Evolutionary conservation across 2,797 vertebrate species (phyloP).

Genomic region (Helicolenus hilgendorfi): DNA sequence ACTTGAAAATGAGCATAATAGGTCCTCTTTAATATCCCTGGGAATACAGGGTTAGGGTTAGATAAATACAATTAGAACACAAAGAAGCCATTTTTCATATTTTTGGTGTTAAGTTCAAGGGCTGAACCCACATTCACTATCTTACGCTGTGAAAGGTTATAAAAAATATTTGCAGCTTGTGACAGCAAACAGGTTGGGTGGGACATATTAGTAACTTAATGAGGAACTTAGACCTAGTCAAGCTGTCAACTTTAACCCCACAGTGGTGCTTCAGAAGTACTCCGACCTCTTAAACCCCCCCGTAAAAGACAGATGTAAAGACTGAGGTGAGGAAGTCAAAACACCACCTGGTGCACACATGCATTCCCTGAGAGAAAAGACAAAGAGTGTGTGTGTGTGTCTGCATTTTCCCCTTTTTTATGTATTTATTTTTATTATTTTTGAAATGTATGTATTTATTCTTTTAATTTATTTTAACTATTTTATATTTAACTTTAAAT

Average conservation of each 20-base stretch:
- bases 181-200: not conserved
- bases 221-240: not conserved
- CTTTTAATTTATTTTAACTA: too few species aligned
- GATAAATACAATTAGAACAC: not conserved
- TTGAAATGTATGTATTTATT: too few species aligned
- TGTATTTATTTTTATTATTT: too few species aligned
- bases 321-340: slow-evolving; percentile 6
- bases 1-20: too few species aligned
- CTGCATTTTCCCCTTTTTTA: too few species aligned
- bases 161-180: not conserved
- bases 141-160: not conserved
- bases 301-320: slow-evolving; percentile 41
- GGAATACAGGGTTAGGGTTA: not conserved
- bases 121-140: not conserved
- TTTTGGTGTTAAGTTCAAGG: slow-evolving; percentile 12
- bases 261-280: not conserved
- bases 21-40: not conserved
- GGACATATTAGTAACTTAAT: not conserved
- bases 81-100: not conserved
- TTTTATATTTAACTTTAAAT: too few species aligned
- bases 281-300: not conserved
- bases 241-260: not conserved
- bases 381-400: not conserved
- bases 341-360: slow-evolving; percentile 65
- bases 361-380: not conserved